Percentiles rank a stretch among this genome's conserved stretches.
These are phyloP conservation scores for Hydrocynus forskahlii DNA, from an alignment of 2,797 vertebrate species.

Conservation along the genomic window DNA sequence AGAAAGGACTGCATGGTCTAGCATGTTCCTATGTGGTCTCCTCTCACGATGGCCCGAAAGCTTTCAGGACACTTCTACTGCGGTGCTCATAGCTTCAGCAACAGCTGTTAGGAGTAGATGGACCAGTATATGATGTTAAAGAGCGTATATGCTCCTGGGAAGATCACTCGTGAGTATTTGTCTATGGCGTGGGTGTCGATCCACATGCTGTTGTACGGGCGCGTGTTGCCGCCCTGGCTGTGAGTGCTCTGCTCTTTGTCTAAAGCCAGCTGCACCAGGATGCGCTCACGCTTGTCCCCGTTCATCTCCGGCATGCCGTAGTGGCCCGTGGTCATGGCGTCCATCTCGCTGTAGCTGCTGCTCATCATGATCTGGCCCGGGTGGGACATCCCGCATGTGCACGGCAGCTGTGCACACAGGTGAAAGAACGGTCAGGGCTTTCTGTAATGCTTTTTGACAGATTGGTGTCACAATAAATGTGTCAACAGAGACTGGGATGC, in stretches of 20 bases:
- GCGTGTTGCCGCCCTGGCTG: constrained; percentile 76
- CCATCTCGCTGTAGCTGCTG: constrained; percentile 83
- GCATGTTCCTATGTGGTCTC: neutral
- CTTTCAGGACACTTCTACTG: neutral
- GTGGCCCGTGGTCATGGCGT: constrained; percentile 80
- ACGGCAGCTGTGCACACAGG: constrained; percentile 76
- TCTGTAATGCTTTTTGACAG: neutral
- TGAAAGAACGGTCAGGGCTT: neutral
- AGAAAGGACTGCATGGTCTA: constrained; percentile 3
- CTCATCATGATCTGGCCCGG: constrained; percentile 78
- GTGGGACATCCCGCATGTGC: constrained; percentile 81
- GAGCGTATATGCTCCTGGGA: constrained; percentile 86
- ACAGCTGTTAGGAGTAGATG: constrained; percentile 77
- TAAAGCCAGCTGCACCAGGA: constrained; percentile 86
- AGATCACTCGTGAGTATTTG: constrained; percentile 88
- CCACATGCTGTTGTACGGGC: constrained; percentile 78
- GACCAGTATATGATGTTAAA: constrained; percentile 94
- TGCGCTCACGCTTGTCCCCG: constrained; percentile 80
- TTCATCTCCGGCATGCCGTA: constrained; percentile 80
- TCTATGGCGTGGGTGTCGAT: constrained; percentile 91
- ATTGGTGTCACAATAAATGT: neutral
- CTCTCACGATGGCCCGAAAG: neutral
- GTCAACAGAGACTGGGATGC: too few relatives aligned
- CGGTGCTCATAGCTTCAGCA: neutral
- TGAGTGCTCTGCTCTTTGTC: constrained; percentile 77